Evolutionary conservation across 2,888 invertebrate genomes (phyloP), one percentile per base, ranked within the genome.

Genomic region (Limnephilus lunatus): DNA sequence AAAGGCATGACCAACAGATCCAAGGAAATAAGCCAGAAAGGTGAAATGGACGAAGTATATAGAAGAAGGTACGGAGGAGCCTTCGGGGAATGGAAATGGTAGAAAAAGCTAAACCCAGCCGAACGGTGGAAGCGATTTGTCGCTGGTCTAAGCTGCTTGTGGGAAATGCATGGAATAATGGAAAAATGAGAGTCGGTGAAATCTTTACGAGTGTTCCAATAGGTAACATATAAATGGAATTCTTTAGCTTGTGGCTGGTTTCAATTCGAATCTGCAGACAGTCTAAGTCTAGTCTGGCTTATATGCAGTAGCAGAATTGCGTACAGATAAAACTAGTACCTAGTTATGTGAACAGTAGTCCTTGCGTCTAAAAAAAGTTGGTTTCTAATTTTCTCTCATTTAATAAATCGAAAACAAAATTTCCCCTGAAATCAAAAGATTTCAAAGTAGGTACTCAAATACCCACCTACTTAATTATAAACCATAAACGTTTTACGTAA

Each of bases 91-190:
- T 68, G 86, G 86, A 86, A 48, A 86, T 30, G 48, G n/a, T 39
- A 90, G 30, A 90, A 90, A 90, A 90, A n/a, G 48, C 48, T 30
- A 90, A 48, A 11, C 82, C 90, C 19, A 48, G 82, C 25, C 82
- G 82, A 39, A 35, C 44, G 82, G 82, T 48, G 48, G 82, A 83
- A 90, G 82, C 90, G 82, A 90, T 82, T 83, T 90, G 82, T 90
- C 82, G 48, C 82, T 39, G 30, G 82, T 48, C 82, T 83, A 82
- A 90, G 90, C 30, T 48, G 90, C 90, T 90, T 32, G 82, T 48
- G 81, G 90, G 19, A 90, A 90, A 90, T 90, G 90, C 89, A 89
- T 15, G 68, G 32, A 81, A 89, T 86, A 48, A 86, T 48, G 30
- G 44, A 44, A 44, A 86, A 86, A 86, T 86, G 48, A 48, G 39